Evolutionary conservation across 2,113 vertebrate genomes (phyloP).

Genomic region (Callorhinus ursinus): DNA sequence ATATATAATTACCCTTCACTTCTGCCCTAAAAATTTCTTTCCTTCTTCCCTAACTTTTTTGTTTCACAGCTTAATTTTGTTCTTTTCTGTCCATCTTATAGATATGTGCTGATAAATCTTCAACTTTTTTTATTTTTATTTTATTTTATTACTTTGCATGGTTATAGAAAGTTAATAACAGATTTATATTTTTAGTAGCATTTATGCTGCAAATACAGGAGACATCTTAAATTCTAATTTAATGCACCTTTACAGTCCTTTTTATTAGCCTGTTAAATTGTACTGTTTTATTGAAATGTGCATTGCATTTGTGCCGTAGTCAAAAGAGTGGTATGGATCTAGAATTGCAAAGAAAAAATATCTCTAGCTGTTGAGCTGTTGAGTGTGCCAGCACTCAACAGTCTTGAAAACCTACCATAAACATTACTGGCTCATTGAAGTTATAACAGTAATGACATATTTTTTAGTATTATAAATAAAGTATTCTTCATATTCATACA

Average conservation of each 20-base stretch:
- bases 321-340: conserved; percentile 62
- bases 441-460: background rate
- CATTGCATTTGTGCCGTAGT: conserved; percentile 53
- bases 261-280: conserved; percentile 86
- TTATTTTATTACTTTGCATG: conserved; percentile 63
- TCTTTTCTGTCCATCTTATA: conserved; percentile 34
- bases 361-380: background rate
- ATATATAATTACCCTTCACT: background rate
- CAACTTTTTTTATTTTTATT: conserved; percentile 75
- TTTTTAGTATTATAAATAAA: conserved; percentile 4
- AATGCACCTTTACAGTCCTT: conserved; percentile 83
- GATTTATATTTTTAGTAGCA: conserved; percentile 89
- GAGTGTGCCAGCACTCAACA: no score
- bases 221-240: conserved; percentile 84
- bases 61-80: background rate
- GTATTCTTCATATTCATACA: background rate
- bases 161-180: conserved; percentile 86
- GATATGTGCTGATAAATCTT: conserved; percentile 55
- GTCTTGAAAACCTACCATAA: background rate
- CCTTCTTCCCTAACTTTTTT: background rate
- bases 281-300: conserved; percentile 74
- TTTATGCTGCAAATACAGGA: conserved; percentile 83
- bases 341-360: conserved; percentile 53
- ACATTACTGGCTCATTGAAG: background rate
- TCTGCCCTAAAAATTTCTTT: background rate